Percentiles rank a stretch among this genome's conserved stretches.
phyloP scores from a whole-genome alignment of 2,797 vertebrate genomes.

The Enteromius thamalakanensis region DNA sequence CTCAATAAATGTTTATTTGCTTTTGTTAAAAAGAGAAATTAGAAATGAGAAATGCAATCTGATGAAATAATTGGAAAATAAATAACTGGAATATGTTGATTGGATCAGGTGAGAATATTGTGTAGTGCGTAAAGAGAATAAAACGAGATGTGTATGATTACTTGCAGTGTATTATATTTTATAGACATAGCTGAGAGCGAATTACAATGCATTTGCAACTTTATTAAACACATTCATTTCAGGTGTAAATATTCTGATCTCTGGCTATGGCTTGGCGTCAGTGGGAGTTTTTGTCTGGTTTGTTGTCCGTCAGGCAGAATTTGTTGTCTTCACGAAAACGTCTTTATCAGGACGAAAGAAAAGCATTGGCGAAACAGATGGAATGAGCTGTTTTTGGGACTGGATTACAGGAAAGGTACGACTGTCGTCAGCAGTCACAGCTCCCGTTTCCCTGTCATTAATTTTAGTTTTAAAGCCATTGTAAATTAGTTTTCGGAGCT shows the following conservation, averaged over 20 bases:
- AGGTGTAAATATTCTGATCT: neutral
- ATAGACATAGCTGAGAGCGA: neutral
- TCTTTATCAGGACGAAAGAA: neutral
- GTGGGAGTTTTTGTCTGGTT: neutral
- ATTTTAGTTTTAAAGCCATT: conserved; percentile 26
- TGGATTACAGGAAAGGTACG: conserved; percentile 9
- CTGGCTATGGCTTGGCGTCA: neutral
- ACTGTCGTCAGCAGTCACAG: neutral
- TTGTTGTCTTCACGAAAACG: neutral
- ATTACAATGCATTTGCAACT: neutral
- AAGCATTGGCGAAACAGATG: neutral
- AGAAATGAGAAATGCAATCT: neutral
- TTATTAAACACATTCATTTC: neutral
- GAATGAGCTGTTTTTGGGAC: neutral
- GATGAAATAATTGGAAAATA: neutral
- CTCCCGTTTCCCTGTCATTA: conserved; percentile 18
- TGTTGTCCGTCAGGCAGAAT: neutral
- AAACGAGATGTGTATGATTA: neutral
- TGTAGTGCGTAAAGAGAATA: neutral
- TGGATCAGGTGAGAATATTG: neutral
- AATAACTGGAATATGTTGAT: neutral
- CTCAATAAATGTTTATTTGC: neutral
- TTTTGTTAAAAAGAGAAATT: neutral
- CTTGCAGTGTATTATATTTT: neutral
- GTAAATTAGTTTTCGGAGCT: conserved; percentile 15